Percentiles rank a stretch among this genome's conserved stretches.
Evolutionary conservation across 2,797 vertebrate genomes (phyloP).

Genomic region (Aselliscus stoliczkanus): DNA sequence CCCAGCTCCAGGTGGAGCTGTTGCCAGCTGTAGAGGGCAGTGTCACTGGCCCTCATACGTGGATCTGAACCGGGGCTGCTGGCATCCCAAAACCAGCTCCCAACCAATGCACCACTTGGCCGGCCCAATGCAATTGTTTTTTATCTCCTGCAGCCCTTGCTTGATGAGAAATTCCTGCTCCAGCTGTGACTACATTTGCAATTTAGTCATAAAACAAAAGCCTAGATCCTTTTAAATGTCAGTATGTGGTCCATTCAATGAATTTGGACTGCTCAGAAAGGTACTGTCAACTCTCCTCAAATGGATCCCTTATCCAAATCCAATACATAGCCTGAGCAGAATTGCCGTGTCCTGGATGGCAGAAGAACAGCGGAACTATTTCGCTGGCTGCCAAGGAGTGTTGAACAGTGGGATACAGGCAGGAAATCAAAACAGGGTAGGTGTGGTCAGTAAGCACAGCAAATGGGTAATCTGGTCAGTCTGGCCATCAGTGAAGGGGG

Average conservation of each 20-base stretch:
- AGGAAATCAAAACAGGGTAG: background rate
- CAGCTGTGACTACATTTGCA: background rate
- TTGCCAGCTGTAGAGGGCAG: too few species aligned
- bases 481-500: background rate
- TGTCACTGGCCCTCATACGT: too few species aligned
- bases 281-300: background rate
- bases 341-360: background rate
- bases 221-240: background rate
- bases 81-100: too few species aligned
- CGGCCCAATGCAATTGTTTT: too few species aligned
- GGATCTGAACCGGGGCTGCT: too few species aligned
- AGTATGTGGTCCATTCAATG: background rate
- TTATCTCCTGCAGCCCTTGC: background rate
- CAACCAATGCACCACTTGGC: too few species aligned
- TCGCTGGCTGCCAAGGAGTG: background rate
- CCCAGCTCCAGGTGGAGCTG: too few species aligned
- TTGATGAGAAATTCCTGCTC: background rate
- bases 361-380: background rate
- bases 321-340: background rate
- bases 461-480: background rate
- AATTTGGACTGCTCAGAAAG: background rate
- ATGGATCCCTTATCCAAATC: background rate
- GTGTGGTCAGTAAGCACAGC: background rate
- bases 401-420: background rate
- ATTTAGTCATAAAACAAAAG: background rate